phyloP scores from a whole-genome alignment of 2,888 invertebrate species.

The Cerceris rybyensis region DNA sequence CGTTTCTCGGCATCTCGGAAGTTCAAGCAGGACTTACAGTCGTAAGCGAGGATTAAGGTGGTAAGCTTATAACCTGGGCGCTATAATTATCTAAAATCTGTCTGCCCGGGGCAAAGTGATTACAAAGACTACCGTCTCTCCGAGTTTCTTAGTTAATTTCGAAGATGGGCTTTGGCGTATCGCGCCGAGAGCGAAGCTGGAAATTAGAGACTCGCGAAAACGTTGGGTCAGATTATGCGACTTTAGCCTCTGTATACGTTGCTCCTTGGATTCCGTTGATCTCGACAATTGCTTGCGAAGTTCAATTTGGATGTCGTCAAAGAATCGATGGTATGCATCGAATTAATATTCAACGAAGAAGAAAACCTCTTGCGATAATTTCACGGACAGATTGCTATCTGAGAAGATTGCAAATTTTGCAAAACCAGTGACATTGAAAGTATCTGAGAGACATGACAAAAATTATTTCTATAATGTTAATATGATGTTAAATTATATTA shows the following conservation, averaged over 20 bases:
- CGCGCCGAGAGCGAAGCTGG: background rate
- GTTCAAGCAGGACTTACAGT: slow-evolving; percentile 51
- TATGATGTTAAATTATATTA: too few relatives aligned
- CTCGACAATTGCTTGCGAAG: background rate
- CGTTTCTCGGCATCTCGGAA: slow-evolving; percentile 29
- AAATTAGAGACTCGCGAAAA: slow-evolving; percentile 9
- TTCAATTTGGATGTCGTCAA: background rate
- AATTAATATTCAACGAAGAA: too few relatives aligned
- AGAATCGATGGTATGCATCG: too few relatives aligned
- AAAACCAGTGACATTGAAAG: too few relatives aligned
- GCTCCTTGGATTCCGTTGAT: background rate
- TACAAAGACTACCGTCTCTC: slow-evolving; percentile 33
- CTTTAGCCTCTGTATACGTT: background rate
- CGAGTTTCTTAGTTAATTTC: slow-evolving; percentile 52
- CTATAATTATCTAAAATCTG: slow-evolving; percentile 61
- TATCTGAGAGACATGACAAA: too few relatives aligned
- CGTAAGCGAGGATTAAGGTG: slow-evolving; percentile 55
- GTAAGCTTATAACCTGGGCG: slow-evolving; percentile 51
- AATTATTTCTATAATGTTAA: too few relatives aligned
- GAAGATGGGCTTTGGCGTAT: slow-evolving; percentile 1
- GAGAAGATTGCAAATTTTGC: too few relatives aligned
- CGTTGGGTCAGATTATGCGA: background rate
- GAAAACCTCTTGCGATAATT: too few relatives aligned
- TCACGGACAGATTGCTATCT: too few relatives aligned
- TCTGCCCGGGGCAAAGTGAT: slow-evolving; percentile 40